Evolutionary conservation across 2,113 vertebrate species (phyloP).

Genomic region (Lophochroa leadbeateri): DNA sequence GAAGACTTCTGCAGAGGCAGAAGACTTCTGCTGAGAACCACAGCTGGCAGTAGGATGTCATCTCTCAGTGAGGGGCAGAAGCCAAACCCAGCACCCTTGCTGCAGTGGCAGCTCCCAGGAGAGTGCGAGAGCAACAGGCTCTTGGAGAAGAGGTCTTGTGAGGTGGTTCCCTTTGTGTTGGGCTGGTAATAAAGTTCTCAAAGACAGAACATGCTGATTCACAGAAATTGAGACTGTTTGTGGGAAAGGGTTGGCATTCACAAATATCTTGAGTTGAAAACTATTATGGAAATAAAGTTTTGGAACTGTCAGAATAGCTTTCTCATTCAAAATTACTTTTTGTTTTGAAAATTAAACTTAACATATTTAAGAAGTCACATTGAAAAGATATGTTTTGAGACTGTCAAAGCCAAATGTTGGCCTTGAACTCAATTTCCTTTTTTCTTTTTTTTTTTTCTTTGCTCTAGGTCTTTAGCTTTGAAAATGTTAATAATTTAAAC

Average conservation of each 20-base stretch:
- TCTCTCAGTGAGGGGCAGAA: neutral
- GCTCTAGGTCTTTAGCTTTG: neutral
- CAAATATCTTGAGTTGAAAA: slow-evolving; percentile 39
- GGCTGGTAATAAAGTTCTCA: neutral
- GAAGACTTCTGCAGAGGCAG: neutral
- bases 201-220: slow-evolving; percentile 43
- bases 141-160: neutral
- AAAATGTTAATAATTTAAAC: neutral
- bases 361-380: neutral
- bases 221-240: slow-evolving; percentile 37
- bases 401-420: slow-evolving; percentile 11
- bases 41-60: neutral
- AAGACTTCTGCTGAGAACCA: neutral
- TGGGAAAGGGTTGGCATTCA: slow-evolving; percentile 55
- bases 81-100: accelerated
- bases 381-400: slow-evolving; percentile 21
- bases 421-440: neutral
- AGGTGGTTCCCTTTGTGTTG: slow-evolving; percentile 9
- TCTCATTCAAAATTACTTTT: slow-evolving; percentile 41
- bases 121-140: neutral
- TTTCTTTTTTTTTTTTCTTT: neutral
- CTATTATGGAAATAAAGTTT: slow-evolving; percentile 23
- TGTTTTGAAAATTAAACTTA: slow-evolving; percentile 39
- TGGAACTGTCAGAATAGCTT: slow-evolving; percentile 16
- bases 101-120: neutral